Percentiles rank a stretch among this genome's conserved stretches.
Conservation (phyloP, 2,113 vertebrate genomes). For the Scalopus aquaticus region DNA sequence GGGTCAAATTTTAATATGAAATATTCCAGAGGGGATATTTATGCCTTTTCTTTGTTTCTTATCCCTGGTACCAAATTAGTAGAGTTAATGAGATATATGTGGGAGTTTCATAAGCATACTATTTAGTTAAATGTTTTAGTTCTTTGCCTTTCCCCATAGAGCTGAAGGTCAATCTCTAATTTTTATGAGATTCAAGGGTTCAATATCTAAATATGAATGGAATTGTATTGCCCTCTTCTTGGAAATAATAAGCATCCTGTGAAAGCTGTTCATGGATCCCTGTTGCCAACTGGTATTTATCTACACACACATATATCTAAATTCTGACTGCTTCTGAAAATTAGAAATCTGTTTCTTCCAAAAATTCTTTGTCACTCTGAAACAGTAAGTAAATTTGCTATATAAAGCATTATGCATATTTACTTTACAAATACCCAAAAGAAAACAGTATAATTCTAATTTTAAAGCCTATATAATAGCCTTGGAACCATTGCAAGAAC, state of each 20-base stretch:
- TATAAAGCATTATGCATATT: background rate
- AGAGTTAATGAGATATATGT: background rate
- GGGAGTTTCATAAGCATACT: background rate
- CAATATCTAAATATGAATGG: background rate
- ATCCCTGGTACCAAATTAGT: background rate
- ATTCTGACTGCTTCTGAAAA: background rate
- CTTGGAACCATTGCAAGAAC: background rate
- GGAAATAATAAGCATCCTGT: background rate
- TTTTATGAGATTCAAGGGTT: background rate
- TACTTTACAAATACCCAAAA: background rate
- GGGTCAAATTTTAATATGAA: background rate
- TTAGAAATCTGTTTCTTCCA: background rate
- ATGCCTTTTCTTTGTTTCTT: background rate
- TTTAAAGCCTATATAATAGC: background rate
- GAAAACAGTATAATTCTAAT: background rate
- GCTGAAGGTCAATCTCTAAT: background rate
- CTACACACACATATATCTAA: background rate
- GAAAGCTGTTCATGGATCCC: background rate
- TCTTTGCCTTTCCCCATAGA: background rate
- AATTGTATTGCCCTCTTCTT: background rate
- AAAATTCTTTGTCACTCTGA: background rate
- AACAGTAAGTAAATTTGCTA: background rate
- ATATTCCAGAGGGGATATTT: background rate
- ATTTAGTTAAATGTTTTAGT: background rate
- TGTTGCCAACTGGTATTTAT: background rate